Percentiles rank a stretch among this genome's conserved stretches.
Conservation (phyloP, 30 jellyfish, hydroid and myxozoan species). For the Haliclystus octoradiatus region DNA sequence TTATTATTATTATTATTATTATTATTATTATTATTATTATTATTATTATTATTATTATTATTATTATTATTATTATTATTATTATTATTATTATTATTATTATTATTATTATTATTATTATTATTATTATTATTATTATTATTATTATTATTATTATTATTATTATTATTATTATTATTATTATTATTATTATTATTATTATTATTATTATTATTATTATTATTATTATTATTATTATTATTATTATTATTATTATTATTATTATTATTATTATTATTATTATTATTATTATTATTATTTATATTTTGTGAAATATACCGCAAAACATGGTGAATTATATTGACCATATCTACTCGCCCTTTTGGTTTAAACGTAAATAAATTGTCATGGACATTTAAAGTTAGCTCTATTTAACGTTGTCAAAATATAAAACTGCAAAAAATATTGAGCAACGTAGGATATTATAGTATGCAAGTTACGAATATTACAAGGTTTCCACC, state of each 20-base stretch:
- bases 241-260: not conserved
- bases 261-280: not conserved
- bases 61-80: not conserved
- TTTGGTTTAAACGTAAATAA: too few relatives aligned
- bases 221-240: not conserved
- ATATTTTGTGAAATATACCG: too few relatives aligned
- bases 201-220: not conserved
- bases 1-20: not conserved
- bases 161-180: not conserved
- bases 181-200: not conserved
- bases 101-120: not conserved
- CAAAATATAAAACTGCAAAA: too few relatives aligned
- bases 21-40: not conserved
- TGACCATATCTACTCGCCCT: too few relatives aligned
- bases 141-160: not conserved
- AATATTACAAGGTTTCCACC: too few relatives aligned
- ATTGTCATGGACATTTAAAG: too few relatives aligned
- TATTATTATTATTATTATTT: not conserved
- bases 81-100: not conserved
- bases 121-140: not conserved
- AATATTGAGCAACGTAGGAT: too few relatives aligned
- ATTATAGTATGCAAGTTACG: too few relatives aligned
- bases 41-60: not conserved
- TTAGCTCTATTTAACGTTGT: too few relatives aligned
- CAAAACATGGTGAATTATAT: too few relatives aligned